Conservation (phyloP, 2,113 vertebrate species). For the Chionodraco myersi region DNA sequence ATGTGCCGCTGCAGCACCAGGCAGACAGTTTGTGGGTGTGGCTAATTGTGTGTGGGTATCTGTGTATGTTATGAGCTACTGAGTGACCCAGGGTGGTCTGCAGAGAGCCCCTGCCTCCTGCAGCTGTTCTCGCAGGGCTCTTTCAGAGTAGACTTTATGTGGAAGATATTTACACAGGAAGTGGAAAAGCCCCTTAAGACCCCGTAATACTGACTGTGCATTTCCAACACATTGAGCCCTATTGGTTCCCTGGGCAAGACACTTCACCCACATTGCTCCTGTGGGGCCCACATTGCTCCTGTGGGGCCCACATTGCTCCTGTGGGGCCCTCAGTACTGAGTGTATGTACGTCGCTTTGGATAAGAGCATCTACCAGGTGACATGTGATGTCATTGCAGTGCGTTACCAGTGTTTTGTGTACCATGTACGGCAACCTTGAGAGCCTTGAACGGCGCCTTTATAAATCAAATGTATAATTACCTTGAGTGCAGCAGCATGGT, state of each 20-base stretch:
- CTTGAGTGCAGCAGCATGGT: constrained; percentile 98
- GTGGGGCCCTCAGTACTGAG: no score
- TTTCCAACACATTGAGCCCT: not conserved
- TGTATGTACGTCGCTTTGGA: no score
- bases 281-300: no score
- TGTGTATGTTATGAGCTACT: constrained; percentile 8
- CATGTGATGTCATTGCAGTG: no score
- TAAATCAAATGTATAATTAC: constrained; percentile 69
- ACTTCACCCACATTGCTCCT: no score
- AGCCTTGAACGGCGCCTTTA: no score
- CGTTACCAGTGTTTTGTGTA: no score
- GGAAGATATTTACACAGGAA: not conserved
- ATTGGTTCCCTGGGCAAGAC: not conserved
- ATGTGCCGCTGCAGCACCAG: constrained; percentile 25
- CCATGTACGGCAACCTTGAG: no score
- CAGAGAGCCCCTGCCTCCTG: not conserved
- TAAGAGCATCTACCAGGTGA: no score
- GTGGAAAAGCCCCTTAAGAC: not conserved
- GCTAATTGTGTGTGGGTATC: constrained; percentile 15
- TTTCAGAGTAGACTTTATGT: not conserved
- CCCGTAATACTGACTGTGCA: not conserved
- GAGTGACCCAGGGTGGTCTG: not conserved
- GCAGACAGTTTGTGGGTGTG: not conserved
- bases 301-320: no score
- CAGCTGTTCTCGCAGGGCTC: not conserved